Conservation (phyloP, 1,140 invertebrate species). For the honey bee (Apis mellifera) region Amel_HAv3.1 CM009932.2:7981001-7981500, state of each 20-base stretch:
- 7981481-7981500: constrained; percentile 76
- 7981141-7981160: no score
- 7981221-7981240: no score
- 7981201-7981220: neutral
- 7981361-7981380: constrained; percentile 81
- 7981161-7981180: no score
- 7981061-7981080: no score
- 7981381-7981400: constrained; percentile 82
- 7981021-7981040: no score
- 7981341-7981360: constrained; percentile 53
- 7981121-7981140: no score
- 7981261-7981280: constrained; percentile 33
- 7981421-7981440: constrained; percentile 63
- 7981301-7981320: constrained; percentile 64
- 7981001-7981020: no score
- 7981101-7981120: no score
- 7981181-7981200: no score
- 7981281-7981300: constrained; percentile 65
- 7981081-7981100: no score
- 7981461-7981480: constrained; percentile 82
- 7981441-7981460: constrained; percentile 77
- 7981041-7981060: no score
- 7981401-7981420: constrained; percentile 69
- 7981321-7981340: constrained; percentile 49
- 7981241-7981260: neutral